Conservation (phyloP, 2,113 vertebrate genomes). For the Cryptoleucopteryx plumbea region DNA sequence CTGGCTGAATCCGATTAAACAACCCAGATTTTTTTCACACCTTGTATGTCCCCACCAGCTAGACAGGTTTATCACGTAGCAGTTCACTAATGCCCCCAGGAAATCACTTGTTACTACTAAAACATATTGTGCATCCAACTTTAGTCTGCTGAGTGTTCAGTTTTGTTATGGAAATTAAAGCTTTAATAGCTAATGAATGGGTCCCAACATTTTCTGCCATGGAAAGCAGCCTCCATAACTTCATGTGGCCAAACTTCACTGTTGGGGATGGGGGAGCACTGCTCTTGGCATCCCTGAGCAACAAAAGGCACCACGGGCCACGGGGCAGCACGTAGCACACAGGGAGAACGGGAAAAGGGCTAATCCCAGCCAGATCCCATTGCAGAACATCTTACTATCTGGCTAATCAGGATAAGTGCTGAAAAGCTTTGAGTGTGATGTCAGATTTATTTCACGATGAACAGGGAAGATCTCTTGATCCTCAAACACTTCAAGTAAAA, state of each 20-base stretch:
- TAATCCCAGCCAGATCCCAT: slow-evolving; percentile 59
- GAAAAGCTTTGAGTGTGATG: slow-evolving; percentile 65
- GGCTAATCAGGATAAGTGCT: slow-evolving; percentile 69
- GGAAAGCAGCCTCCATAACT: not conserved
- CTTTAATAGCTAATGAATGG: not conserved
- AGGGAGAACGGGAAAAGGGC: not conserved
- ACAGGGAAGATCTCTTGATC: slow-evolving; percentile 70
- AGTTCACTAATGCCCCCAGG: not conserved
- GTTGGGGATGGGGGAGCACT: not conserved
- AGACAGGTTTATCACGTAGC: not conserved
- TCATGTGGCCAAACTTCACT: not conserved
- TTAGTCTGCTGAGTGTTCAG: not conserved
- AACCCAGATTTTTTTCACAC: not conserved
- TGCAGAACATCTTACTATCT: slow-evolving; percentile 59
- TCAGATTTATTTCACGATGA: slow-evolving; percentile 71
- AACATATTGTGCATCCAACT: not conserved
- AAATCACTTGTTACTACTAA: not conserved
- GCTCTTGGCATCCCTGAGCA: not conserved
- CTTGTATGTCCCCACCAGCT: not conserved
- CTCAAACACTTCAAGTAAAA: slow-evolving; percentile 68
- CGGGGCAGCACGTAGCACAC: not conserved
- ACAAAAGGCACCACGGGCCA: not conserved
- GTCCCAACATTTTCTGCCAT: not conserved
- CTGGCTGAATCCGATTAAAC: not conserved
- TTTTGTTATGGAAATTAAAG: not conserved